Base-by-base conservation (phyloP, 2,113 vertebrate species). In the Candoia aspera region DNA sequence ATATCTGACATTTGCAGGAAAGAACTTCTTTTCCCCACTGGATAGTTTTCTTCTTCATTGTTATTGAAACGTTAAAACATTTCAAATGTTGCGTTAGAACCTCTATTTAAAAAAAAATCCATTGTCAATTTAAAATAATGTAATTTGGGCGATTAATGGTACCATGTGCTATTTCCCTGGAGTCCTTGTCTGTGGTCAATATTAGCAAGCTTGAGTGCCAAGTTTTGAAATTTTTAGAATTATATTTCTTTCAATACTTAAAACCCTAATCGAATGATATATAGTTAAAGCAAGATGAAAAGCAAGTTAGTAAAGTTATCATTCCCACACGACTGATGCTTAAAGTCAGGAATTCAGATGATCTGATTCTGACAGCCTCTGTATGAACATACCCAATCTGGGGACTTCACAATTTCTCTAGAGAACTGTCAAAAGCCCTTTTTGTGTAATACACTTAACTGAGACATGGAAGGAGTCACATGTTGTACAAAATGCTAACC, bases 281-380 rank as follows among this genome's bases (percentile, higher is more conserved):
- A 62, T n/a, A 37, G 60, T 91, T 62, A 53, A 62, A 90, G 64
- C 23, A 87, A 95, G 93, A 93, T 19, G 93, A 84, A 92, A 94
- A 91, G 60, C 84, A 92, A 90, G 93, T 94, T 90, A 58, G 17
- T 86, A 84, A 93, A 87, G 24, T 93, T 21, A 90, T 94, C 92
- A 86, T 90, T 85, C 33, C 60, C 68, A 90, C 88, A 62, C 26
- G 92, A 90, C 17, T 42, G 19, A 42, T 64, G 17, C 6, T 49
- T 49, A 49, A 49, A 49, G 49, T 42, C 73, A 79, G 1, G 33
- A 79, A 79, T 79, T 79, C 33, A 42, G 9, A 79, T 37, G 3
- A 19, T 37, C 2, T 79, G 15, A 79, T 79, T 5, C 29, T 68
- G 62, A n/a, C 62, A 68, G 13, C 29, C 64, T 73, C 64, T 33